A percentile compares a stretch with the other conserved stretches of the same genome.
Conservation (phyloP, 35 echinoderm and acorn worm genomes). For the Apostichopus parvimensis region DNA sequence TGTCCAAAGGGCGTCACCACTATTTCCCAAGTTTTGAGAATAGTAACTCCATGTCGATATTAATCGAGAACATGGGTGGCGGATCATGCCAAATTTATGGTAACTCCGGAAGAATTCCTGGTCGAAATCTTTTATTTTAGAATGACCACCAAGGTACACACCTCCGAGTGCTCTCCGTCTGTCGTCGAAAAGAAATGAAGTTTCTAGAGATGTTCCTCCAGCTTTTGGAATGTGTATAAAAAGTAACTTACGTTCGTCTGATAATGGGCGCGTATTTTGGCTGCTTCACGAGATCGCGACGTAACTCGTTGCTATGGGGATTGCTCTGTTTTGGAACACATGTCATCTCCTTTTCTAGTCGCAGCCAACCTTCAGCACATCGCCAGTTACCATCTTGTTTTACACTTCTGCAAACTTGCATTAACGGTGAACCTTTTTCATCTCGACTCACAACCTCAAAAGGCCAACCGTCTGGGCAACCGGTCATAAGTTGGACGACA, state of each 20-base stretch:
- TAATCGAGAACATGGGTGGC: slow-evolving; percentile 2
- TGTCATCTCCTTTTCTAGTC: not conserved
- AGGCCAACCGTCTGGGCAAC: slow-evolving; percentile 24
- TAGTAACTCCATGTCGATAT: too few relatives aligned
- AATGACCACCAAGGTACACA: not conserved
- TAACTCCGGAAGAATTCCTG: not conserved
- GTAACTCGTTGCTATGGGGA: too few relatives aligned
- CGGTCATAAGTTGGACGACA: not conserved
- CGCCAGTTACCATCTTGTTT: not conserved
- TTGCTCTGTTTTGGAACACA: not conserved
- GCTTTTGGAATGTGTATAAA: not conserved
- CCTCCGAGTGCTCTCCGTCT: not conserved
- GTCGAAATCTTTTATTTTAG: slow-evolving; percentile 10
- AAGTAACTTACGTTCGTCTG: too few relatives aligned
- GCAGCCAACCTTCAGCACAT: not conserved
- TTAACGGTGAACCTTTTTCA: not conserved
- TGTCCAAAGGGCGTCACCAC: too few relatives aligned
- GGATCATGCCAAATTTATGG: slow-evolving; percentile 12
- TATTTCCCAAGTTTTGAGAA: too few relatives aligned
- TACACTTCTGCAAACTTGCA: not conserved
- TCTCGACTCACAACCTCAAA: not conserved
- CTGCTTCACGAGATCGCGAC: too few relatives aligned
- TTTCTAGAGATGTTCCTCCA: not conserved
- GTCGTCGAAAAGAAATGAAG: not conserved
- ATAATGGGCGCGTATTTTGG: not conserved